Evolutionary conservation across 2,113 vertebrate genomes (phyloP).

Genomic region (Gadus macrocephalus): DNA sequence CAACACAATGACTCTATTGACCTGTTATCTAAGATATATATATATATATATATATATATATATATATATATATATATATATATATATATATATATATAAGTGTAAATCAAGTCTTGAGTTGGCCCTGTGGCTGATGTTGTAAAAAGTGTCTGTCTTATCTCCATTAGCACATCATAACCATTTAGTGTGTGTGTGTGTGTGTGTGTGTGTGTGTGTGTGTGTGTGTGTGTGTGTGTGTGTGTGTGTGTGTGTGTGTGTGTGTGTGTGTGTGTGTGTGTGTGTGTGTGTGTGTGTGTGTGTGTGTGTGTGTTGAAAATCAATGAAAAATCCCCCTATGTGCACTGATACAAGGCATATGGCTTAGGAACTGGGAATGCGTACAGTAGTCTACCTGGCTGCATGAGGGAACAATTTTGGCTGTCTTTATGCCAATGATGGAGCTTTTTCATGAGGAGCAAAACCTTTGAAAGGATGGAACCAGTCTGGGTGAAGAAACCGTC

Average conservation of each 20-base stretch:
- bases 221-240: neutral
- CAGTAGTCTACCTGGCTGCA: too few species aligned
- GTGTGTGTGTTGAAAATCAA: neutral
- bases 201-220: neutral
- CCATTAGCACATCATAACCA: slow-evolving; percentile 44
- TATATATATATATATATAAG: neutral
- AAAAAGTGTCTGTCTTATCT: slow-evolving; percentile 5
- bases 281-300: slow-evolving; percentile 11
- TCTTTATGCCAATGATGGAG: too few species aligned
- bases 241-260: slow-evolving; percentile 11
- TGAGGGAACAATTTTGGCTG: too few species aligned
- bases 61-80: too few species aligned
- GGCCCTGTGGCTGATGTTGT: slow-evolving; percentile 9
- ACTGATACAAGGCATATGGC: too few species aligned
- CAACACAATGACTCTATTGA: neutral
- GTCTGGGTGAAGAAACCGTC: too few species aligned
- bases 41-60: too few species aligned
- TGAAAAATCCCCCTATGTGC: too few species aligned
- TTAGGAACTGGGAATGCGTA: too few species aligned
- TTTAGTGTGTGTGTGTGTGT: slow-evolving; percentile 2
- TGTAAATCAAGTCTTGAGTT: slow-evolving; percentile 13
- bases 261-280: slow-evolving; percentile 7
- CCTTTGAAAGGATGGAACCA: too few species aligned
- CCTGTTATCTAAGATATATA: slow-evolving; percentile 15
- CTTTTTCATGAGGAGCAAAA: too few species aligned